Conservation (phyloP, 2,888 invertebrate species). For the Pantelozetes paolii region DNA sequence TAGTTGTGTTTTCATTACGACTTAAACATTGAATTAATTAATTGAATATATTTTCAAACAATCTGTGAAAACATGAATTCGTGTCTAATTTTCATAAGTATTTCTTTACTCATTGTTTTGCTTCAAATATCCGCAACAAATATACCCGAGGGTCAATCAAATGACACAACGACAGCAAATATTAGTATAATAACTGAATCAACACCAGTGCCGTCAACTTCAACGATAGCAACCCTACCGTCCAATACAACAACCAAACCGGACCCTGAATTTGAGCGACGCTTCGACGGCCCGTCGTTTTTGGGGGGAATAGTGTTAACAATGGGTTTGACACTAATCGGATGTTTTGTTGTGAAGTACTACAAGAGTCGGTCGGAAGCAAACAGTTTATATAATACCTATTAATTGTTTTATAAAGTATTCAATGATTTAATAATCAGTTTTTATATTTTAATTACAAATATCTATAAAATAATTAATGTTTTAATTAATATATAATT, state of each 20-base stretch:
- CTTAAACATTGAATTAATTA: background rate
- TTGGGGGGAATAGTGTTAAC: conserved; percentile 37
- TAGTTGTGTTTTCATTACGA: background rate
- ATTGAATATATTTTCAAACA: no score
- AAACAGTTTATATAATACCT: conserved; percentile 30
- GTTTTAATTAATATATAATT: no score
- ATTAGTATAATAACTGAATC: no score
- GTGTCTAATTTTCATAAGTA: no score
- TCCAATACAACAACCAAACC: conserved; percentile 1
- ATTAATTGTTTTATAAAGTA: background rate
- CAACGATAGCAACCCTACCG: no score
- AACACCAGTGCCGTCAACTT: no score
- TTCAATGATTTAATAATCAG: background rate
- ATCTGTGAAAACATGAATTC: no score
- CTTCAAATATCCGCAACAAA: no score
- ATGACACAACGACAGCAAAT: no score
- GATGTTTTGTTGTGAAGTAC: background rate
- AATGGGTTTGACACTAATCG: conserved; percentile 15
- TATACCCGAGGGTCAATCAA: no score
- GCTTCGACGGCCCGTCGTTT: conserved; percentile 36
- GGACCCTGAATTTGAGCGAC: background rate
- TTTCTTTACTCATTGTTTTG: no score
- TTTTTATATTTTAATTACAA: background rate
- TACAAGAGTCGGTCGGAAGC: background rate
- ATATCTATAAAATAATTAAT: background rate